Base-by-base conservation (phyloP, 2,888 invertebrate species). In the Lacanobia wlatinum region DNA sequence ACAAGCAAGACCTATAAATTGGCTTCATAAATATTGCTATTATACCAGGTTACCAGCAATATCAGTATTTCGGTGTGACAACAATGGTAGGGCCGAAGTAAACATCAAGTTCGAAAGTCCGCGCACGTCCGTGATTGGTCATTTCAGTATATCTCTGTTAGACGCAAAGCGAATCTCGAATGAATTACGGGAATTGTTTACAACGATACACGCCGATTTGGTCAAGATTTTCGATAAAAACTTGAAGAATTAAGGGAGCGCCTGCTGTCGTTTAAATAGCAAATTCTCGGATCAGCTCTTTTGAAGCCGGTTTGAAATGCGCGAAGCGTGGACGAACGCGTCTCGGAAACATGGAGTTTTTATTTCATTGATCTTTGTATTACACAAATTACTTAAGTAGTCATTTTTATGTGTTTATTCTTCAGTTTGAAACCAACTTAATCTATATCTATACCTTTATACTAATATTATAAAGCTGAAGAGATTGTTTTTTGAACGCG, bases 131-230 rank as follows among this genome's bases (percentile, higher is more conserved):
- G 85, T 93, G 94, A 95, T 95, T 95, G 95, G 95, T 95, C 94
- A 95, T 95, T 95, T 94, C 94, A 94, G 93, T 95, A 95, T 94
- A 95, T 94, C 94, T 94, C 91, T 91, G 93, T 92, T 91, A 92
- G 88, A 93, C 94, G 93, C 92, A 85, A 82, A 82, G 87, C 86
- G 95, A 95, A 95, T 96, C 87, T 91, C 86, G 90, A 95, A 95
- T 93, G 93, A 91, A 92, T 92, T 89, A 92, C 91, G 88, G 88
- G 92, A 93, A 93, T 94, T 93, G 92, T 93, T 93, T 93, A 92
- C 91, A 88, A 86, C 87, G 88, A 91, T 90, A 87, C 87, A 85
- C 79, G 79, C 77, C 80, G 88, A 90, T 90, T 91, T 89, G 86
- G 84, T 84, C 82, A 82, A 88, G 80, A 83, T 84, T 86, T 84